Conservation (phyloP, 2,797 vertebrate species). For the Helarctos malayanus region DNA sequence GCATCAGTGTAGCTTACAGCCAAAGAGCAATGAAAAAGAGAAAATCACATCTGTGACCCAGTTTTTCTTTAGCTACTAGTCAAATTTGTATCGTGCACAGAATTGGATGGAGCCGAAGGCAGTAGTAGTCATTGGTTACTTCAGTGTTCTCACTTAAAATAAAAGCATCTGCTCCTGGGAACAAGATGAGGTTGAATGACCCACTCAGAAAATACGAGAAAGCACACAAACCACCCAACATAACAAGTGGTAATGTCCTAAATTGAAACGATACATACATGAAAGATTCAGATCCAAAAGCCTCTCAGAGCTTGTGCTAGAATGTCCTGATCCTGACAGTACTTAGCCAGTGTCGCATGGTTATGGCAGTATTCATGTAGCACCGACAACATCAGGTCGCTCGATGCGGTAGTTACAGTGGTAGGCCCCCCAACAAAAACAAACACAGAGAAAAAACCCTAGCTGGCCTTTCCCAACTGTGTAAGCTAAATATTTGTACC, state of each 20-base stretch:
- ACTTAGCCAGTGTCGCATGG: background rate
- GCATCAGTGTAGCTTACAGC: constrained; percentile 36
- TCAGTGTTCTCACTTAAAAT: constrained; percentile 44
- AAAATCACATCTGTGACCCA: constrained; percentile 65
- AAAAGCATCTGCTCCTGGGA: constrained; percentile 13
- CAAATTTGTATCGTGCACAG: constrained; percentile 29
- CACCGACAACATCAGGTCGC: background rate
- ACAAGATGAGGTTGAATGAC: constrained; percentile 29
- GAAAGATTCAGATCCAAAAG: constrained; percentile 2
- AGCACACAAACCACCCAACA: background rate
- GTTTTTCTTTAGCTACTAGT: constrained; percentile 66
- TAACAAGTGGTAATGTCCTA: background rate
- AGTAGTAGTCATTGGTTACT: background rate
- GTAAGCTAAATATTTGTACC: background rate
- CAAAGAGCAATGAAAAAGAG: constrained; percentile 4
- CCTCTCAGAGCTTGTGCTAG: background rate
- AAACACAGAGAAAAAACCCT: background rate
- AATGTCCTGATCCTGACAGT: background rate
- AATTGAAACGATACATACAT: constrained; percentile 4
- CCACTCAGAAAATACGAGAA: constrained; percentile 52
- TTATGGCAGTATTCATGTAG: background rate
- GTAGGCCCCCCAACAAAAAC: background rate
- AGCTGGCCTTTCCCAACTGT: background rate
- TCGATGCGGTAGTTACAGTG: background rate
- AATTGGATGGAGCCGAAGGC: constrained; percentile 48